Conservation (phyloP, 2,888 invertebrate genomes). For the Diachrysia chrysitis region DNA sequence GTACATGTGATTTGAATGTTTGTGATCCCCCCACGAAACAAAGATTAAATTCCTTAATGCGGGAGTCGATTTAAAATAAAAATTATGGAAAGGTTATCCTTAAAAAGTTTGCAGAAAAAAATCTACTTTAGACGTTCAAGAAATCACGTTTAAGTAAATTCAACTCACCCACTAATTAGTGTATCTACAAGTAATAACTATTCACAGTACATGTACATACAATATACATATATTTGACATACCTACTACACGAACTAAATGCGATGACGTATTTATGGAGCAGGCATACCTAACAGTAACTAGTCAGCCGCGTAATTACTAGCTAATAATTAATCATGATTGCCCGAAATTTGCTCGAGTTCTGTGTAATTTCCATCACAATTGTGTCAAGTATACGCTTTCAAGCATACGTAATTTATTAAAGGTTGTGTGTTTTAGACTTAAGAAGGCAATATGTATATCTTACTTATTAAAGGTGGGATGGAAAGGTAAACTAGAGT, state of each 20-base stretch:
- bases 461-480: not conserved
- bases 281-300: slow-evolving; percentile 14
- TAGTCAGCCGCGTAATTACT: slow-evolving; percentile 34
- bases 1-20: no score
- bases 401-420: not conserved
- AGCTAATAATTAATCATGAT: slow-evolving; percentile 33
- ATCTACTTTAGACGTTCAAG: no score
- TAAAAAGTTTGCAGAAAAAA: no score
- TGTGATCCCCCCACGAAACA: no score
- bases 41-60: no score
- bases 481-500: not conserved
- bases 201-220: no score
- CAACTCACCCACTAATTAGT: no score
- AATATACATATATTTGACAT: not conserved
- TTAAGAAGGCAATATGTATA: not conserved
- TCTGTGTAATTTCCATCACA: slow-evolving; percentile 1
- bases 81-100: no score
- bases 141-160: no score
- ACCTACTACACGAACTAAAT: slow-evolving; percentile 1
- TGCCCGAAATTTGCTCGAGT: slow-evolving; percentile 13
- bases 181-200: no score
- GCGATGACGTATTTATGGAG: slow-evolving; percentile 19
- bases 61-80: no score
- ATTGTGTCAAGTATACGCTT: not conserved
- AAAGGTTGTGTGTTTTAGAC: not conserved